Base-by-base conservation (phyloP, 2,888 invertebrate genomes). In the Caradrina clavipalpis region DNA sequence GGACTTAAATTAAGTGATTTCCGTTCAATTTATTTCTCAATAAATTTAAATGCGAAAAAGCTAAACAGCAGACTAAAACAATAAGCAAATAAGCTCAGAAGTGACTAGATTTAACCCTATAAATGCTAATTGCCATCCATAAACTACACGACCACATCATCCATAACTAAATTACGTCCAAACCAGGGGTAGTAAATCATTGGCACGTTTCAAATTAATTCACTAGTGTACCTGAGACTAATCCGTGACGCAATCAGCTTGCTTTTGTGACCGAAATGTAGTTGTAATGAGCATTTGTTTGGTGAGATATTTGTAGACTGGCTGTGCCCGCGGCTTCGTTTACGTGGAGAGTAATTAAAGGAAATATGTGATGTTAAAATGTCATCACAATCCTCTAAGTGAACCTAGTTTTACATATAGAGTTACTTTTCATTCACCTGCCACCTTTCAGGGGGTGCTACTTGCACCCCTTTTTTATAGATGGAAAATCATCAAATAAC, bases 201-300 rank as follows among this genome's bases (percentile, higher is more conserved):
- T 92, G 91, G 90, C 90, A 91, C 92, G 91, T 89, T 91, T 89
- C 91, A 88, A 92, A 93, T 93, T 94, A 94, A 94, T 93, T 93
- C 90, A 88, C 88, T 89, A 85, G 84, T 73, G 83, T 89, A 91
- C 91, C 91, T 88, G 90, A 86, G 83, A 86, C 83, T 90, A 90
- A 92, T 91, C 89, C 88, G 82, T 78, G 83, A 66, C 82, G 86
- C 88, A 91, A 93, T 93, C 91, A 90, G 87, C 72, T 78, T 80
- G 90, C 90, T 92, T 92, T 92, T 92, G 91, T 90, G 83, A 81
- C 82, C 78, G 47, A 83, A 85, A 77, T 84, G 39, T 26, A 51
- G 21, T 73, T 78, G 64, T 76, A 73, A 72, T 73, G 68, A 63
- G 66, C 56, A 72, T 57, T 62, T 59, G 50, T 55, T 69, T 17